phyloP scores from a whole-genome alignment of 2,888 invertebrate species.

The Pyrrhosoma nymphula region DNA sequence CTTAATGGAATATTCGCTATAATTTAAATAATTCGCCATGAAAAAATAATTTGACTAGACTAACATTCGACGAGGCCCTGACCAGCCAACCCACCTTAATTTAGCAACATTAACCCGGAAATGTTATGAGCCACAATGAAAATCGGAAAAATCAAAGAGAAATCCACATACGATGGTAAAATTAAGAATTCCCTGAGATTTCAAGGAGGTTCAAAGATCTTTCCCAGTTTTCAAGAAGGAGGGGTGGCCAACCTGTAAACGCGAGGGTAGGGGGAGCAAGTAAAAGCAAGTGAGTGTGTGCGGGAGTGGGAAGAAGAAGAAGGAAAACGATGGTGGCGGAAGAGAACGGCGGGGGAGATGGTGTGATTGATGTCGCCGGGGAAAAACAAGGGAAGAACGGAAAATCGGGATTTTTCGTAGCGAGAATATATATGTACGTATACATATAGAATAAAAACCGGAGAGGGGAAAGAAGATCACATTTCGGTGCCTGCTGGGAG shows the following conservation, averaged over 20 bases:
- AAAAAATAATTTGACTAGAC: too few species aligned
- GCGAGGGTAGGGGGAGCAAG: background rate
- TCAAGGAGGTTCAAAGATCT: too few species aligned
- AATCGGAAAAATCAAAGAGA: too few species aligned
- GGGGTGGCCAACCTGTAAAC: background rate
- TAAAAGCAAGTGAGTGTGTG: background rate
- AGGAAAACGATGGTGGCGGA: background rate
- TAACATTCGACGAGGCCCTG: too few species aligned
- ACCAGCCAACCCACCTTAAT: too few species aligned
- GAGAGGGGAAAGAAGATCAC: background rate
- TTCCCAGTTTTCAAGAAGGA: too few species aligned
- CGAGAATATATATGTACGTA: background rate
- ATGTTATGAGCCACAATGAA: too few species aligned
- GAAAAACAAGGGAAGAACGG: constrained; percentile 43
- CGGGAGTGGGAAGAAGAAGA: background rate
- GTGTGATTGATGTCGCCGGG: constrained; percentile 44
- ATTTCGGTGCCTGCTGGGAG: background rate
- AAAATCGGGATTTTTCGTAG: constrained; percentile 43
- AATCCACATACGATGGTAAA: too few species aligned
- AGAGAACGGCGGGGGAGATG: background rate
- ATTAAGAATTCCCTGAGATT: too few species aligned
- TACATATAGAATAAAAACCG: background rate
- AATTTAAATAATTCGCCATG: too few species aligned
- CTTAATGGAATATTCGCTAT: too few species aligned
- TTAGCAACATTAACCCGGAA: too few species aligned